Percentiles rank a stretch among this genome's conserved stretches.
These are phyloP conservation scores for Drosophila cracens DNA, from an alignment of 2,888 invertebrate species.

Conservation along the genomic window DNA sequence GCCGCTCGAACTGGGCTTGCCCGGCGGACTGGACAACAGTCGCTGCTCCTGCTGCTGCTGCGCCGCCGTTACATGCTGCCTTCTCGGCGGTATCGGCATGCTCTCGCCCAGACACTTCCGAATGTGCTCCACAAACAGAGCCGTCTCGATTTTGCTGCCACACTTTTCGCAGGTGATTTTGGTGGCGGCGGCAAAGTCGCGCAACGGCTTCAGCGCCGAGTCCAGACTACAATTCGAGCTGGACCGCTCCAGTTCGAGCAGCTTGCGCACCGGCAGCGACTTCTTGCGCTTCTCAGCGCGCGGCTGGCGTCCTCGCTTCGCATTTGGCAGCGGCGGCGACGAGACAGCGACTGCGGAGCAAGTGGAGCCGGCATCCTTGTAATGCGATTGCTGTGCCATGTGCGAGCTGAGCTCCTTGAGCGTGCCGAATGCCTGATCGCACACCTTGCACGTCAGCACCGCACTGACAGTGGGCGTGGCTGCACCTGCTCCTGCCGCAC, in stretches of 20 bases:
- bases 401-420: conserved; percentile 98
- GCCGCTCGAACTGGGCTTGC: conserved; percentile 85
- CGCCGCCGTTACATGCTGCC: conserved; percentile 86
- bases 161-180: conserved; percentile 98
- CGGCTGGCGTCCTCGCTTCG: conserved; percentile 90
- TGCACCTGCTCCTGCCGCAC: conserved; percentile 8
- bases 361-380: conserved; percentile 89
- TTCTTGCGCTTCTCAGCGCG: conserved; percentile 95
- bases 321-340: conserved; percentile 9
- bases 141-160: conserved; percentile 96
- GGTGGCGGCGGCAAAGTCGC: conserved; percentile 87
- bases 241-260: conserved; percentile 91
- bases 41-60: conserved; percentile 81
- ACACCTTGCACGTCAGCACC: conserved; percentile 98
- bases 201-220: conserved; percentile 84
- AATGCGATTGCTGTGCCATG: conserved; percentile 98
- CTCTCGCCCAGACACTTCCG: conserved; percentile 94
- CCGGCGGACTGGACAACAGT: conserved; percentile 86
- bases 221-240: conserved; percentile 86
- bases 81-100: conserved; percentile 85
- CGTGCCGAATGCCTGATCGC: conserved; percentile 97
- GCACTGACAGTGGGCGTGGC: conserved; percentile 89
- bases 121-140: conserved; percentile 96
- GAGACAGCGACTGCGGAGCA: conserved; percentile 49
- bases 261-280: conserved; percentile 94